phyloP scores from a whole-genome alignment of 2,797 vertebrate species.

The Spondyliosoma cantharus region DNA sequence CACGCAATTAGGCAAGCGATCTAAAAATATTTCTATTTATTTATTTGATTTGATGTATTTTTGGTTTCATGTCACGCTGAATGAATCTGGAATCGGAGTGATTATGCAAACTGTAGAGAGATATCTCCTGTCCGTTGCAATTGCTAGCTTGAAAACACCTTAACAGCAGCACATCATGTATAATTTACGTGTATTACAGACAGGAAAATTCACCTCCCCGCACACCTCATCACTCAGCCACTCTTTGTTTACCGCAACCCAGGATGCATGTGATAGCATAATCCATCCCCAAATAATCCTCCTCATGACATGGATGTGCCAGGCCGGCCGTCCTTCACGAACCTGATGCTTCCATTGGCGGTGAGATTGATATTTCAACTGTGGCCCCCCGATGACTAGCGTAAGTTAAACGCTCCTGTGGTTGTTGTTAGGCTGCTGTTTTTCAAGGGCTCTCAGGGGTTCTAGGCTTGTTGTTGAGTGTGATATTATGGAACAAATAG shows the following conservation, averaged over 20 bases:
- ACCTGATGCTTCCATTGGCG: conserved; percentile 51
- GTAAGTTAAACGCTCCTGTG: conserved; percentile 76
- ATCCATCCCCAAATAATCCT: conserved; percentile 53
- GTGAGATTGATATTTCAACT: conserved; percentile 71
- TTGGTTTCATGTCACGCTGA: neutral
- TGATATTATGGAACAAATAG: conserved; percentile 82
- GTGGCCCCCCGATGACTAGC: conserved; percentile 68
- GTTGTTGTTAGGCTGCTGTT: conserved; percentile 79
- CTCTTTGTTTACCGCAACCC: conserved; percentile 34
- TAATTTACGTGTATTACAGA: neutral
- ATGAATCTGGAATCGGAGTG: neutral
- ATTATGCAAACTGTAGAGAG: neutral
- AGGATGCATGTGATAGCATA: conserved; percentile 33
- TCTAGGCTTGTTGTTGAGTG: conserved; percentile 79
- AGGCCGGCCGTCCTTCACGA: conserved; percentile 31
- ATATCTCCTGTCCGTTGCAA: neutral
- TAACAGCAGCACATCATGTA: neutral
- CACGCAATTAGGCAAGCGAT: neutral
- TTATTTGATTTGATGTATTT: neutral
- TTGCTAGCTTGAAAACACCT: neutral
- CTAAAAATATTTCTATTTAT: neutral
- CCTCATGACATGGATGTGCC: conserved; percentile 40
- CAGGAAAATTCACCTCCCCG: conserved; percentile 16
- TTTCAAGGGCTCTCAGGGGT: conserved; percentile 77
- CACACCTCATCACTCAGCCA: neutral